Evolutionary conservation across 2,888 invertebrate genomes (phyloP).

Genomic region (Hypsopygia costalis): DNA sequence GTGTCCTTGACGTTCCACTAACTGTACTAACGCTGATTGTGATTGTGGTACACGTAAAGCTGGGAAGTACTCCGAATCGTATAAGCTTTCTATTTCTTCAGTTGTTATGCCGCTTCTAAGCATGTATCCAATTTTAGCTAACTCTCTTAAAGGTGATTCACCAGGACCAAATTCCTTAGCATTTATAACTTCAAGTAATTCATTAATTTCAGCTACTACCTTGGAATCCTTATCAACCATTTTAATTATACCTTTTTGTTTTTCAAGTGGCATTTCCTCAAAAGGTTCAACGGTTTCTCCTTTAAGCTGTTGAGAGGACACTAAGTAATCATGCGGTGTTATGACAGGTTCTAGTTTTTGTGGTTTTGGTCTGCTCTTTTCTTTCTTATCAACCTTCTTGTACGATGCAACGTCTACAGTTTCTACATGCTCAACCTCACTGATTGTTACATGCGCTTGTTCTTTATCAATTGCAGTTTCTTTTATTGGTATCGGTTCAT

Average conservation of each 20-base stretch:
- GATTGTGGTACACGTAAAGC: slow-evolving; percentile 89
- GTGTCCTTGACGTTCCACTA: slow-evolving; percentile 91
- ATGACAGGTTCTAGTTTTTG: slow-evolving; percentile 73
- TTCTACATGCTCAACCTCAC: slow-evolving; percentile 80
- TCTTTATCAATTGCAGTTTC: slow-evolving; percentile 46
- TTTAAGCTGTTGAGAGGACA: slow-evolving; percentile 78
- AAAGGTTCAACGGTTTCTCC: slow-evolving; percentile 76
- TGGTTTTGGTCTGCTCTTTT: slow-evolving; percentile 49
- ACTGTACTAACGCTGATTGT: slow-evolving; percentile 90
- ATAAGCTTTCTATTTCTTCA: slow-evolving; percentile 88
- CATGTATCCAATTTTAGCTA: slow-evolving; percentile 90
- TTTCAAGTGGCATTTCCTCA: slow-evolving; percentile 78
- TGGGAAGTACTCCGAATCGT: slow-evolving; percentile 89
- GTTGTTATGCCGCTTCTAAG: slow-evolving; percentile 88
- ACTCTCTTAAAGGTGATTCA: slow-evolving; percentile 87
- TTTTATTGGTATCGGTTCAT: slow-evolving; percentile 78
- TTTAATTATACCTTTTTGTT: slow-evolving; percentile 75
- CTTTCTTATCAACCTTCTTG: slow-evolving; percentile 82
- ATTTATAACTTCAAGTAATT: slow-evolving; percentile 86
- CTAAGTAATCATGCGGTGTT: slow-evolving; percentile 79
- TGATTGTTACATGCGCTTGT: slow-evolving; percentile 76
- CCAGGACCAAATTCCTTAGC: slow-evolving; percentile 91
- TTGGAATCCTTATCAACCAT: slow-evolving; percentile 76
- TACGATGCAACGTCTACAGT: slow-evolving; percentile 82
- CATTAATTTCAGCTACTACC: slow-evolving; percentile 87